These are phyloP conservation scores for Erethizon dorsatum DNA, from an alignment of 2,797 vertebrate species.

Conservation along the genomic window DNA sequence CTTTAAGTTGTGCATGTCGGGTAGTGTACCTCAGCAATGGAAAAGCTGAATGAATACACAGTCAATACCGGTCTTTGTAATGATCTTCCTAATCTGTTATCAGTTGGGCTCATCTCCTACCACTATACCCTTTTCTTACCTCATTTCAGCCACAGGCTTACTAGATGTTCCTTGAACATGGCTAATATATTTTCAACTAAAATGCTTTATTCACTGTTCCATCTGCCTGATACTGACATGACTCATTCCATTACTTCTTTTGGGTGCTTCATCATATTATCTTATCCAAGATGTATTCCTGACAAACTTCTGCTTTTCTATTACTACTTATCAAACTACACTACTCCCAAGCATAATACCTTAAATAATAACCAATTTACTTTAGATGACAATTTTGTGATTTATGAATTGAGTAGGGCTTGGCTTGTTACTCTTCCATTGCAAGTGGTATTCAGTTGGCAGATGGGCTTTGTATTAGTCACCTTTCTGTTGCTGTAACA, in stretches of 20 bases:
- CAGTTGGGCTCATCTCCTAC: background rate
- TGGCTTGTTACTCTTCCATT: background rate
- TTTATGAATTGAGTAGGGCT: background rate
- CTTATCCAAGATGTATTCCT: background rate
- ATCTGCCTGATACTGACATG: background rate
- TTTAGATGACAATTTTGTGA: background rate
- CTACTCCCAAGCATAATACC: background rate
- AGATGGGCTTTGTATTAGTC: background rate
- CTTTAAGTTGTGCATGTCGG: background rate
- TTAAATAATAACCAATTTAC: background rate
- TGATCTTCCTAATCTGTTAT: background rate
- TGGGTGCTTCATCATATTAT: background rate
- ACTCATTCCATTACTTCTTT: background rate
- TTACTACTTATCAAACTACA: background rate
- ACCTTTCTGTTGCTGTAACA: background rate
- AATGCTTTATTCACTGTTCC: background rate
- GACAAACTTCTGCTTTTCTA: background rate
- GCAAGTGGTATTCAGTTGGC: background rate
- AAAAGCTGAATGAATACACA: background rate
- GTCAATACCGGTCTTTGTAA: background rate
- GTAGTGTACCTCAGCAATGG: too few relatives aligned
- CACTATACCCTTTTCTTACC: background rate
- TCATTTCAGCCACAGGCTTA: too few relatives aligned
- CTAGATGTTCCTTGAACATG: background rate
- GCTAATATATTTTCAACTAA: background rate